Evolutionary conservation across 53 echinoderm and acorn worm species (phyloP).

Genomic region (Astropecten irregularis): DNA sequence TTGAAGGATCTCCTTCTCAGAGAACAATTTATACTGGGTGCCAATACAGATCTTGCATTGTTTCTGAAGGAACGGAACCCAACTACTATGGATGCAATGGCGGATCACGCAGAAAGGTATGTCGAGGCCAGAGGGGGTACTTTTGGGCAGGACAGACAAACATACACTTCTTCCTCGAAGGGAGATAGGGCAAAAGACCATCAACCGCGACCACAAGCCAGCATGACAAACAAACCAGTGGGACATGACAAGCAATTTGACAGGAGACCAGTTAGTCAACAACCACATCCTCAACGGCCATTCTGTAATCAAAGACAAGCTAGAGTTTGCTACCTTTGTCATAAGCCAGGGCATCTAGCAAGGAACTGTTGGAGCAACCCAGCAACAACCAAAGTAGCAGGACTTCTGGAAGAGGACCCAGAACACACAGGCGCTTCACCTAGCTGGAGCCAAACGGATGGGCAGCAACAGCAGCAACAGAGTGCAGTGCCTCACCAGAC

Average conservation of each 20-base stretch:
- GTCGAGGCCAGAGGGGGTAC: not conserved
- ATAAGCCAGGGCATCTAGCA: not conserved
- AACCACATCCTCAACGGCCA: not conserved
- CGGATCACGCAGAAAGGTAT: not conserved
- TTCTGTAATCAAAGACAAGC: not conserved
- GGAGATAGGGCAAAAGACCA: not conserved
- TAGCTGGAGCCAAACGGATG: too few relatives aligned
- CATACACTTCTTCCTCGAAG: not conserved
- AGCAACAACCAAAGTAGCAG: not conserved
- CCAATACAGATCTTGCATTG: not conserved
- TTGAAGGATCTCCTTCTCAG: slow-evolving; percentile 27
- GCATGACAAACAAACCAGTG: not conserved
- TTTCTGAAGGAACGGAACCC: slow-evolving; percentile 2
- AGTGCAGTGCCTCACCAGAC: too few relatives aligned
- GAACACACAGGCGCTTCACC: too few relatives aligned
- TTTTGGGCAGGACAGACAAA: slow-evolving; percentile 5
- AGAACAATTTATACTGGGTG: slow-evolving; percentile 2
- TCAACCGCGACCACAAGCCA: not conserved
- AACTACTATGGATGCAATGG: not conserved
- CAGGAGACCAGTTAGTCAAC: not conserved
- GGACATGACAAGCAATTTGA: not conserved
- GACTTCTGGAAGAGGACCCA: not conserved
- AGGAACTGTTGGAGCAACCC: not conserved
- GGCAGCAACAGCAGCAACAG: too few relatives aligned
- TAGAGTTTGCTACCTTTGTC: not conserved